phyloP scores from a whole-genome alignment of 2,113 vertebrate genomes.

The Polypterus senegalus region DNA sequence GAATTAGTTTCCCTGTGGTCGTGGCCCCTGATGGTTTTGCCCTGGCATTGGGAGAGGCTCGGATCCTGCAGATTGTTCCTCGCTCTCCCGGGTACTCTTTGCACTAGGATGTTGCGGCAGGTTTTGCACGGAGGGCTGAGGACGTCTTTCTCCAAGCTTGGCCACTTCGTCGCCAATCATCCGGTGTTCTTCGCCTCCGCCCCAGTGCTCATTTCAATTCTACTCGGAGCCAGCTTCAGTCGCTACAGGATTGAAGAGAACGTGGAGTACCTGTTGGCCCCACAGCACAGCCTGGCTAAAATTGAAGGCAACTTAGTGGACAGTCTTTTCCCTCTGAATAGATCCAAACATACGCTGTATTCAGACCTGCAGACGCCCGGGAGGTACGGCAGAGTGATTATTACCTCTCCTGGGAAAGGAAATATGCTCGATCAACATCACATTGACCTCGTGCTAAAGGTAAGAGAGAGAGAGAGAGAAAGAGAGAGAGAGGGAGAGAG shows the following conservation, averaged over 20 bases:
- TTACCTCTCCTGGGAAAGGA: conserved; percentile 73
- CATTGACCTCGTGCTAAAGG: conserved; percentile 78
- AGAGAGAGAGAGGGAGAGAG: neutral
- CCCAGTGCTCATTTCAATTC: conserved; percentile 84
- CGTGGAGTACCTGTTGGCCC: conserved; percentile 84
- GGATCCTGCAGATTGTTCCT: conserved; percentile 55
- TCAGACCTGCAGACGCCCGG: conserved; percentile 90
- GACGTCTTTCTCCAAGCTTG: conserved; percentile 78
- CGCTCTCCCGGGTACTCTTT: conserved; percentile 64
- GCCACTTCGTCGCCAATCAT: conserved; percentile 87
- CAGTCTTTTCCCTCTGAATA: conserved; percentile 89
- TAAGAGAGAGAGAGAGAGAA: conserved; percentile 29
- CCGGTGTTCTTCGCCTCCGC: conserved; percentile 92
- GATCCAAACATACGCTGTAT: conserved; percentile 90
- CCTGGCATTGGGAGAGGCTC: conserved; percentile 69
- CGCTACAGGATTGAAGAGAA: conserved; percentile 86
- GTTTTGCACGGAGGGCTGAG: conserved; percentile 86
- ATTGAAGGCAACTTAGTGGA: conserved; percentile 94
- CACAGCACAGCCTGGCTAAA: conserved; percentile 91
- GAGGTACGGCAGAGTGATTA: conserved; percentile 83
- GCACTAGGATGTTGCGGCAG: conserved; percentile 88
- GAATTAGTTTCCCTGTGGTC: conserved; percentile 25
- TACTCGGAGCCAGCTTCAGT: conserved; percentile 92
- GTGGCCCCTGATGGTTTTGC: conserved; percentile 68
- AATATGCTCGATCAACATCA: conserved; percentile 85